Evolutionary conservation across 1,140 invertebrate genomes (phyloP).

Genomic region (Tetragnatha versicolor): DNA sequence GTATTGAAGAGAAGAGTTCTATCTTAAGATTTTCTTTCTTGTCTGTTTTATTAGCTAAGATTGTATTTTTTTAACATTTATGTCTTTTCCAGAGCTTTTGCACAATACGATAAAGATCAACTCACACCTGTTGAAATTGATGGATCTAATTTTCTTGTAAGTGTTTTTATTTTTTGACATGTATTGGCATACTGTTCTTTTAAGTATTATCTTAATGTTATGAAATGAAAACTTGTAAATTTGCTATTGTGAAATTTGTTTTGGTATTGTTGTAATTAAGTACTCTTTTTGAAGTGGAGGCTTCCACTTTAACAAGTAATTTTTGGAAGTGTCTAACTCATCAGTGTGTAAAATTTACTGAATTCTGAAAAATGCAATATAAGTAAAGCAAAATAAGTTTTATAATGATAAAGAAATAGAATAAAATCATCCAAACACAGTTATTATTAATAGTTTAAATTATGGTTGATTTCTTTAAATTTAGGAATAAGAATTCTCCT

Average conservation of each 20-base stretch:
- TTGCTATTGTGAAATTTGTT: not conserved
- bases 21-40: not conserved
- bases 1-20: too few relatives aligned
- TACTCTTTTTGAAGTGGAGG: too few relatives aligned
- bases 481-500: too few relatives aligned
- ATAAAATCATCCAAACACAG: too few relatives aligned
- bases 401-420: too few relatives aligned
- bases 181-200: not conserved
- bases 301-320: too few relatives aligned
- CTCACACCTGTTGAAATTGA: slow-evolving; percentile 94
- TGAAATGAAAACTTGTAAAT: not conserved
- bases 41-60: not conserved
- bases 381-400: too few relatives aligned
- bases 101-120: slow-evolving; percentile 99
- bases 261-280: not conserved
- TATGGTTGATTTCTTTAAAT: too few relatives aligned
- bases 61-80: slow-evolving; percentile 46
- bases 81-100: slow-evolving; percentile 78
- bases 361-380: too few relatives aligned
- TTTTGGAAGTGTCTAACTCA: too few relatives aligned
- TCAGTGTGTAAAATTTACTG: too few relatives aligned
- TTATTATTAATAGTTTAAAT: too few relatives aligned
- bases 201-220: not conserved
- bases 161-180: slow-evolving; percentile 1
- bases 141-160: slow-evolving; percentile 62